These are phyloP conservation scores for Euphydryas editha DNA, from an alignment of 2,888 invertebrate species.

Conservation along the genomic window DNA sequence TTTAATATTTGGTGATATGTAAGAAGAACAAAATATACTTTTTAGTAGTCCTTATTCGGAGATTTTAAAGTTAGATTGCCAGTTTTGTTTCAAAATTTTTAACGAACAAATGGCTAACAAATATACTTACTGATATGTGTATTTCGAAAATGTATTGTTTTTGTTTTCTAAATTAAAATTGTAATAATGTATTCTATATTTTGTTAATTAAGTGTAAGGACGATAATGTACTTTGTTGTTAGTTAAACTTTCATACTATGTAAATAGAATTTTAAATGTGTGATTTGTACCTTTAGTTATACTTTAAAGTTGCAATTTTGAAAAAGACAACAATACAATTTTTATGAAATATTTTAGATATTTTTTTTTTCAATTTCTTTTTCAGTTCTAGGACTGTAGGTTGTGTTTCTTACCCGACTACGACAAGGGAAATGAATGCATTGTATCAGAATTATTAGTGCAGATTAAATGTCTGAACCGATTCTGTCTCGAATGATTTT, in stretches of 20 bases:
- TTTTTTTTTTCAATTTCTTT: constrained; percentile 12
- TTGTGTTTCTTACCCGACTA: constrained; percentile 17
- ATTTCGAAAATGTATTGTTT: background rate
- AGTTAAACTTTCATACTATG: constrained; percentile 19
- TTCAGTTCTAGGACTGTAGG: constrained; percentile 13
- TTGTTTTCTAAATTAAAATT: background rate
- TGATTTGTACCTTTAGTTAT: constrained; percentile 3
- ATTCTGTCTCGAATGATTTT: background rate
- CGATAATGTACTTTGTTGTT: constrained; percentile 1
- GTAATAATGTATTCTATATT: background rate
- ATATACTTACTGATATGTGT: background rate
- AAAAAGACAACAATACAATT: constrained; percentile 10
- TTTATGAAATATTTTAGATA: constrained; percentile 10
- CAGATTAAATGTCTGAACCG: background rate
- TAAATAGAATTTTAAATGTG: constrained; percentile 22
- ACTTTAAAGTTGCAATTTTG: constrained; percentile 5
- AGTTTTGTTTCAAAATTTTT: constrained; percentile 23
- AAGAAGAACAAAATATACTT: constrained; percentile 22
- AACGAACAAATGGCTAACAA: constrained; percentile 20
- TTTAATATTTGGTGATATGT: constrained; percentile 20
- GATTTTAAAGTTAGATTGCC: constrained; percentile 16
- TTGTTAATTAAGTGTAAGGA: background rate
- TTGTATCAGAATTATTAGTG: background rate
- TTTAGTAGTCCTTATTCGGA: constrained; percentile 29
- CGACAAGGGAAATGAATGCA: background rate